Conservation (phyloP, 2,113 vertebrate genomes). For the Corythoichthys intestinalis region DNA sequence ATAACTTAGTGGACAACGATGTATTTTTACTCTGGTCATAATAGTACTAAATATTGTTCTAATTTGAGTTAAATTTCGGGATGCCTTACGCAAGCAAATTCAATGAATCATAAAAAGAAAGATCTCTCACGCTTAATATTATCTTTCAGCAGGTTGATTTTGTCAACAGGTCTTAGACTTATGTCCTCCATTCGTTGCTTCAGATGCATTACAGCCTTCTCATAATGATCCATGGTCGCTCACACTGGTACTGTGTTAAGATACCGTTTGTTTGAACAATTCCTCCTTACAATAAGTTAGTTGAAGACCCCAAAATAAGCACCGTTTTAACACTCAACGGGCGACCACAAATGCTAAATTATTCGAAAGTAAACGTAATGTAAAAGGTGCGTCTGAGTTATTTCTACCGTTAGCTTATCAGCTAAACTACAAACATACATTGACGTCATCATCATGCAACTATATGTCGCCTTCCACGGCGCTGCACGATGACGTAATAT, state of each 20-base stretch:
- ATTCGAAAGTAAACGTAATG: not conserved
- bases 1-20: no score
- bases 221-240: constrained; percentile 9
- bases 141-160: constrained; percentile 24
- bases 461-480: not conserved
- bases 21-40: no score
- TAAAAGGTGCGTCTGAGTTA: not conserved
- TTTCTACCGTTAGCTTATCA: not conserved
- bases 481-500: not conserved
- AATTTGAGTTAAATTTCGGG: no score
- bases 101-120: not conserved
- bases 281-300: not conserved
- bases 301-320: not conserved
- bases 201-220: constrained; percentile 21
- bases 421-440: not conserved
- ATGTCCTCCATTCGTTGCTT: constrained; percentile 35
- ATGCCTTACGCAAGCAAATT: not conserved
- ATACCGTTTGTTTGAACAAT: no score
- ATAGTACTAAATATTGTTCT: no score
- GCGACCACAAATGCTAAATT: not conserved
- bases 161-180: constrained; percentile 25
- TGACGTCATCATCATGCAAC: not conserved
- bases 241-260: no score
- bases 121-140: constrained; percentile 36
- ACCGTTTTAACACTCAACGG: not conserved